A percentile compares a stretch with the other conserved stretches of the same genome.
Evolutionary conservation across 2,113 vertebrate species (phyloP).

Genomic region (Hippocampus comes): DNA sequence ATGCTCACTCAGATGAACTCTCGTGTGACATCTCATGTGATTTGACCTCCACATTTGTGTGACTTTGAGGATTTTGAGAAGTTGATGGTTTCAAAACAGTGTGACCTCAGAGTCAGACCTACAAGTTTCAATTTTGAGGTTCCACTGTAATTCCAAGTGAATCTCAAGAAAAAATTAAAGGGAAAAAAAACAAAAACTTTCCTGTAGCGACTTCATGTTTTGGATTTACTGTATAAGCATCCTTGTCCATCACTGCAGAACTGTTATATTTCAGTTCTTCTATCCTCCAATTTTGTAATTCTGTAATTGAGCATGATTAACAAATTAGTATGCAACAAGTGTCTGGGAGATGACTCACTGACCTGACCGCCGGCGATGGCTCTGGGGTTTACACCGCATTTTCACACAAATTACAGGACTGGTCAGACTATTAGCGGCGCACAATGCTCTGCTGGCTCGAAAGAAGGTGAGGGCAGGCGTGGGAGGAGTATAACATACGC

Average conservation of each 20-base stretch:
- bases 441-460: conserved; percentile 72
- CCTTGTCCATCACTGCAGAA: neutral
- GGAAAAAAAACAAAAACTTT: no score
- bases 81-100: no score
- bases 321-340: conserved; percentile 16
- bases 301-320: neutral
- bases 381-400: conserved; percentile 32
- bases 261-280: neutral
- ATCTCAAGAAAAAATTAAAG: no score
- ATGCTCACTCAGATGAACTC: no score
- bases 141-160: no score
- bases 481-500: conserved; percentile 60
- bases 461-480: conserved; percentile 55
- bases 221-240: neutral
- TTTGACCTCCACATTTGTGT: no score
- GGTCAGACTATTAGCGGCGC: conserved; percentile 75
- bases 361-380: conserved; percentile 31
- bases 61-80: no score
- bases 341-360: conserved; percentile 5
- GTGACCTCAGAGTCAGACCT: no score
- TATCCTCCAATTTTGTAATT: neutral
- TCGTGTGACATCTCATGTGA: no score
- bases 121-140: no score
- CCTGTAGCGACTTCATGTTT: no score
- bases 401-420: conserved; percentile 72